Evolutionary conservation across 2,113 vertebrate species (phyloP).

Genomic region (Etheostoma cragini): DNA sequence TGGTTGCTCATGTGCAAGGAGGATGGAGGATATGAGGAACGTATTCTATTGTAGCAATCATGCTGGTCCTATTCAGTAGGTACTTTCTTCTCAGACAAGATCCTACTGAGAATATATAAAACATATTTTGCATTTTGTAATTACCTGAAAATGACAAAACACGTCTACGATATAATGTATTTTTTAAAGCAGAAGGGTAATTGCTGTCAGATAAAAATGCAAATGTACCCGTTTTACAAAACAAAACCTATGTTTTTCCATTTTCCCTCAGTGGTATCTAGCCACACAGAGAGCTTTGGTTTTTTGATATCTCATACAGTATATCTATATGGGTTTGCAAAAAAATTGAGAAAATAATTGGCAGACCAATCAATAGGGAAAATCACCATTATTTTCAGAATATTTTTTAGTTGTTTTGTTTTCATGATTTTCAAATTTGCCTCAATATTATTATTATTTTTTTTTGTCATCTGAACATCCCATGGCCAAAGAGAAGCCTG

Average conservation of each 20-base stretch:
- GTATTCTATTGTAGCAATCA: conserved; percentile 27
- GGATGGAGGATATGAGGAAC: conserved; percentile 25
- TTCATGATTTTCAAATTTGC: neutral
- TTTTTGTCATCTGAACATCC: neutral
- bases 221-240: neutral
- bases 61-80: neutral
- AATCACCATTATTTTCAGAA: neutral
- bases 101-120: neutral
- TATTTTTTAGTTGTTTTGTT: neutral
- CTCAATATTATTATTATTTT: neutral
- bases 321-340: neutral
- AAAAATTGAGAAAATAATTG: neutral
- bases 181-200: neutral
- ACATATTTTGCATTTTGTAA: neutral
- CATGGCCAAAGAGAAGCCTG: conserved; percentile 42
- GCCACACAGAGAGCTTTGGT: neutral
- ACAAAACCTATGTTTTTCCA: neutral
- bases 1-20: neutral
- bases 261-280: neutral
- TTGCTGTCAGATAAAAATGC: neutral
- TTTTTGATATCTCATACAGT: neutral
- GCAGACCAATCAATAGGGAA: neutral
- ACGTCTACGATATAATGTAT: neutral
- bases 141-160: neutral
- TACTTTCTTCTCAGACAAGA: neutral